Evolutionary conservation across 2,797 vertebrate genomes (phyloP).

Genomic region (Sandelia bainsii): DNA sequence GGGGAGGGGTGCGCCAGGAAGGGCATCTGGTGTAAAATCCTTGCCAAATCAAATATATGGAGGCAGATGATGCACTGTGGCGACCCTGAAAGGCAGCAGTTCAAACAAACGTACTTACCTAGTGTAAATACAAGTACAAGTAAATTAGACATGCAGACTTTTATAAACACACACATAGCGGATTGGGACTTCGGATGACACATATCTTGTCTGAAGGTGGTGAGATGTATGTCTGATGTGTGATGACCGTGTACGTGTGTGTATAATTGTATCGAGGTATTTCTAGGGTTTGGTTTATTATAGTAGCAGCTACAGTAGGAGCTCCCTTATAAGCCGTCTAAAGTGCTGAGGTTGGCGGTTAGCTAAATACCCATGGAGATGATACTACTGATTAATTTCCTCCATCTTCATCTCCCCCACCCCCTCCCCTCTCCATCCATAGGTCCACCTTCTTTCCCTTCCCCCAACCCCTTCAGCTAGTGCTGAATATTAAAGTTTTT

Average conservation of each 20-base stretch:
- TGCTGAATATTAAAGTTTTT: conserved; percentile 84
- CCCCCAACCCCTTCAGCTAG: conserved; percentile 69
- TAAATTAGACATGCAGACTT: background rate
- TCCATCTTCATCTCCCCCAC: conserved; percentile 55
- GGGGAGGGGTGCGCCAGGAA: no score
- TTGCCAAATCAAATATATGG: no score
- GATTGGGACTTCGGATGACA: conserved; percentile 3
- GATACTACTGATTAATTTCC: conserved; percentile 80
- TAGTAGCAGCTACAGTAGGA: conserved; percentile 45
- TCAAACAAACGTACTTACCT: background rate
- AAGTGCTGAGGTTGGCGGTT: conserved; percentile 80
- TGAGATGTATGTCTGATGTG: conserved; percentile 4
- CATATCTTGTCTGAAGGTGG: conserved; percentile 31
- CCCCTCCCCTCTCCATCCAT: conserved; percentile 40
- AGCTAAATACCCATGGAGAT: conserved; percentile 76
- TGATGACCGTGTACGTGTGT: conserved; percentile 7
- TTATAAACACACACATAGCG: background rate
- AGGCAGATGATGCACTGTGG: no score
- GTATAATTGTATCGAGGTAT: conserved; percentile 32
- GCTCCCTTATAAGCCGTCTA: conserved; percentile 74
- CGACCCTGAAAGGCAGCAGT: no score
- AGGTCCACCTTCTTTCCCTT: conserved; percentile 53
- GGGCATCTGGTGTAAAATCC: no score
- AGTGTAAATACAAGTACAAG: background rate
- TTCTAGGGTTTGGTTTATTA: conserved; percentile 55